Evolutionary conservation across 2,113 vertebrate genomes (phyloP).

Genomic region (Gambusia holbrooki): DNA sequence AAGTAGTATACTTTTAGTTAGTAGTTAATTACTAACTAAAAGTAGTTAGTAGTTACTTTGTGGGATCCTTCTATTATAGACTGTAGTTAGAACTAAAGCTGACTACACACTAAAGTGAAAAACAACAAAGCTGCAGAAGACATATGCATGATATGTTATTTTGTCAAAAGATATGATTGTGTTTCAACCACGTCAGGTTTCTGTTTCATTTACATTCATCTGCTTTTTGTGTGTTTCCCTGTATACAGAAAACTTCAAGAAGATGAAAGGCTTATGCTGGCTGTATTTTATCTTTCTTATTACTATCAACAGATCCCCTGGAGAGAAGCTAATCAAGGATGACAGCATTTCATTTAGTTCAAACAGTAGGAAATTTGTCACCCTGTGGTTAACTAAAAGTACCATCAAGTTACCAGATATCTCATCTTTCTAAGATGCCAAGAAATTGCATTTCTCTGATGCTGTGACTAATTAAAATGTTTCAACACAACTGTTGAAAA

Average conservation of each 20-base stretch:
- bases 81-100: constrained; percentile 69
- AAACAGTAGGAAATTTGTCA: constrained; percentile 3
- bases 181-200: constrained; percentile 1
- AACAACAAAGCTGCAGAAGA: neutral
- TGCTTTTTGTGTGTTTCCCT: neutral
- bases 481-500: neutral
- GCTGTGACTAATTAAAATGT: neutral
- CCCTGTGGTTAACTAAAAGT: neutral
- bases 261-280: constrained; percentile 11
- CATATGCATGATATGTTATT: neutral
- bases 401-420: neutral
- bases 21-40: too few species aligned
- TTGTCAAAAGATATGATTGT: neutral
- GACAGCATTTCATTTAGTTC: neutral
- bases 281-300: constrained; percentile 2
- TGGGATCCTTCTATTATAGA: constrained; percentile 77
- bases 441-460: neutral
- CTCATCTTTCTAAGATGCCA: neutral
- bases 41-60: constrained; percentile 71
- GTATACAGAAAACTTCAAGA: neutral
- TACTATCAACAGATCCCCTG: constrained; percentile 15
- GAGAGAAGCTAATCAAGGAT: neutral
- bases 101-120: neutral
- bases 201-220: constrained; percentile 19
- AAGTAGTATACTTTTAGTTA: too few species aligned